phyloP scores from a whole-genome alignment of 1,140 invertebrate species.

The Tetramorium parvispinum region DNA sequence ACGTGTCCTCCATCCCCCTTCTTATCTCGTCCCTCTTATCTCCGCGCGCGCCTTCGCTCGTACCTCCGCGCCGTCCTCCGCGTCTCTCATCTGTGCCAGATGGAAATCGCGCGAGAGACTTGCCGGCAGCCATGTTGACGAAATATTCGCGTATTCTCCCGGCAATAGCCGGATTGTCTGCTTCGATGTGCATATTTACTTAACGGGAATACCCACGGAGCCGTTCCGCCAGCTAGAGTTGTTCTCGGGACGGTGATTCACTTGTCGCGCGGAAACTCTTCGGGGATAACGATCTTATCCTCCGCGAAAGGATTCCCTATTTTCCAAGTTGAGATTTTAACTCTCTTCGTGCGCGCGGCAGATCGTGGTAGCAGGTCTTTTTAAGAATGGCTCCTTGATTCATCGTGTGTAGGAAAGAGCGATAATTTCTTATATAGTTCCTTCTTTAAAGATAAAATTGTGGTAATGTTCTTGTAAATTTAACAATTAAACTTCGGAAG shows the following conservation, averaged over 20 bases:
- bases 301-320: constrained; percentile 28
- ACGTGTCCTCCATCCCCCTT: constrained; percentile 62
- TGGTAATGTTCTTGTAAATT: background rate
- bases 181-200: constrained; percentile 62
- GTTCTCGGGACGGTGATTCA: constrained; percentile 50
- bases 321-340: constrained; percentile 32
- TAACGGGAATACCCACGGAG: constrained; percentile 54
- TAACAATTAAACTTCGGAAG: constrained; percentile 6
- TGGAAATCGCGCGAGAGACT: constrained; percentile 71
- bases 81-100: constrained; percentile 58
- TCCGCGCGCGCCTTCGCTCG: background rate
- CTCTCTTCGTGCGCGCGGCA: background rate
- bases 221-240: constrained; percentile 30
- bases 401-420: background rate
- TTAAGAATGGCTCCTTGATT: constrained; percentile 26
- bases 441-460: background rate
- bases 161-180: constrained; percentile 51
- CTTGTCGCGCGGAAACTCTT: constrained; percentile 36
- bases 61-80: constrained; percentile 14
- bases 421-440: background rate
- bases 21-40: background rate
- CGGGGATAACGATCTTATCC: constrained; percentile 47
- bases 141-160: constrained; percentile 62
- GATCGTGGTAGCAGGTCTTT: background rate
- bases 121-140: constrained; percentile 69